Percentiles rank a stretch among this genome's conserved stretches.
These are phyloP conservation scores for Galemys pyrenaicus DNA, from an alignment of 2,113 vertebrate genomes.

Conservation along the genomic window DNA sequence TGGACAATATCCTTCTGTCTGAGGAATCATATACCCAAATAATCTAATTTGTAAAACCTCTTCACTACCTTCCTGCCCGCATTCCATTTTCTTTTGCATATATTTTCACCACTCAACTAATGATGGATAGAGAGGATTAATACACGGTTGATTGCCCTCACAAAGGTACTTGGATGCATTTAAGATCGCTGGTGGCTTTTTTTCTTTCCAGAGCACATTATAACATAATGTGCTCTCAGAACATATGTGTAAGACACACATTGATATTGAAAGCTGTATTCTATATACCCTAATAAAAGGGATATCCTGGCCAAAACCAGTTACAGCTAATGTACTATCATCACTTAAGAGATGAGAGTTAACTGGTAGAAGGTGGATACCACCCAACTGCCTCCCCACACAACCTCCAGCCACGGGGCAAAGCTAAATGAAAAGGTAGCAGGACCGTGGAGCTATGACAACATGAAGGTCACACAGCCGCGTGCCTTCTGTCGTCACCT, in stretches of 20 bases:
- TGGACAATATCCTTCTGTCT: slow-evolving; percentile 66
- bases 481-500: not conserved
- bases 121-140: slow-evolving; percentile 70
- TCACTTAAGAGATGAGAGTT: slow-evolving; percentile 24
- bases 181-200: slow-evolving; percentile 45
- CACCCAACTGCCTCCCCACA: not conserved
- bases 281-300: slow-evolving; percentile 47
- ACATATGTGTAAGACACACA: slow-evolving; percentile 54
- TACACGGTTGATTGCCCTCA: slow-evolving; percentile 67
- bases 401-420: not conserved
- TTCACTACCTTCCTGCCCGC: slow-evolving; percentile 41
- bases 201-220: slow-evolving; percentile 46
- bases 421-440: not conserved
- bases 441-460: rapidly evolving
- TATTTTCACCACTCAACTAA: slow-evolving; percentile 63
- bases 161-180: slow-evolving; percentile 57
- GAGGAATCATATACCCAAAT: slow-evolving; percentile 70
- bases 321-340: not conserved
- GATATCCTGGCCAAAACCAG: slow-evolving; percentile 15
- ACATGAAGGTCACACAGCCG: rapidly evolving
- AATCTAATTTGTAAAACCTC: slow-evolving; percentile 66
- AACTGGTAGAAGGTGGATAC: not conserved
- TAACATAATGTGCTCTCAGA: slow-evolving; percentile 54
- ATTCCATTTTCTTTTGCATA: slow-evolving; percentile 66
- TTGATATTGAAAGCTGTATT: slow-evolving; percentile 58